Evolutionary conservation across 2,797 vertebrate genomes (phyloP), one percentile per base, ranked within the genome.

Genomic region (Microchirus variegatus): DNA sequence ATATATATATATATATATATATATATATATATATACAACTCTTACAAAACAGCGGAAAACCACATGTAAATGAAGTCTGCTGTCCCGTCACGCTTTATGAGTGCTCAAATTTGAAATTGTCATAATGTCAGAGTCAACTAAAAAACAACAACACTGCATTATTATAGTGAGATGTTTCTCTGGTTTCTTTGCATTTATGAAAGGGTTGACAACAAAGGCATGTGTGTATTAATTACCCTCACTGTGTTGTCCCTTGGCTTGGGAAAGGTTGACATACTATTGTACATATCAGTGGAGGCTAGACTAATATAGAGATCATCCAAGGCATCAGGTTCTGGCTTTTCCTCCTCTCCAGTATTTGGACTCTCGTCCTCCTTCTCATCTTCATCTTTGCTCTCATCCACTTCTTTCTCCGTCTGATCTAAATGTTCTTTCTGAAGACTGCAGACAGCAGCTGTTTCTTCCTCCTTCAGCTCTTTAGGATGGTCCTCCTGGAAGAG

Each of bases 301-400:
- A 87, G 53, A 67, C 83, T 90, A 16, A 52, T 89, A 51, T 88
- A 93, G 16, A 91, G 88, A 49, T 92, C 89, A 74, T 91, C 90
- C 49, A 90, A 77, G 5, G 79, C 44, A 61, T 91, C 88, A 7
- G 64, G 58, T 71, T 89, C 88, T 2, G 53, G 66, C 68, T 95
- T 93, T 16, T 92, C 91, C 64, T 95, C 93, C 37, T 93, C 91
- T 64, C 83, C 56, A 70, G 82, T 90, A 81, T 93, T 92, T 17
- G 81, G 74, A 8, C 85, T 89, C 76, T 95, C 94, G 15, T 91
- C 92, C 15, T 94, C 90, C 78, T 91, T 79, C 50, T 81, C 73
- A 13, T 88, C 86, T n/a, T 76, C 76, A 4, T 75, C 81, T 53
- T 85, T 82, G 17, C 26, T 62, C 14, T 83, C 73, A 4, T 68